Percentiles rank a stretch among this genome's conserved stretches.
Conservation (phyloP, 2,797 vertebrate genomes). For the Hydrophis major region DNA sequence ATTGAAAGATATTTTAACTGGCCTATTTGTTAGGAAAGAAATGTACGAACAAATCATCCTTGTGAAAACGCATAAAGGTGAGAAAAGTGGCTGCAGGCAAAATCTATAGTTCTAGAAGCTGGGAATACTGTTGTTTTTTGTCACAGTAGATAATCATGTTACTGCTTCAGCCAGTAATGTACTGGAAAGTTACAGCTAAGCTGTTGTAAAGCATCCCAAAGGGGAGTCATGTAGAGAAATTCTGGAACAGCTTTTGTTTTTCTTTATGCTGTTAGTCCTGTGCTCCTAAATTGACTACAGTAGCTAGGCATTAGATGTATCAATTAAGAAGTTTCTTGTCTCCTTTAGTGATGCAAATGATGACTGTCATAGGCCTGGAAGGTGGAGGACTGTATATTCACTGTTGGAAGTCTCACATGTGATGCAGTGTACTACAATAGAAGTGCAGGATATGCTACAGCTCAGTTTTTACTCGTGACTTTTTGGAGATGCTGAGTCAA, state of each 20-base stretch:
- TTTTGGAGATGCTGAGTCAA: not conserved
- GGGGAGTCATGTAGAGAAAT: not conserved
- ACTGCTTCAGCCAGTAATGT: not conserved
- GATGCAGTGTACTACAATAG: not conserved
- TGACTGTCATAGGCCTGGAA: not conserved
- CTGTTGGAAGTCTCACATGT: not conserved
- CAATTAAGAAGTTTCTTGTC: constrained; percentile 20
- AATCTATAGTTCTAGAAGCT: not conserved
- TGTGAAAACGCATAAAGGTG: not conserved
- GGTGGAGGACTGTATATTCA: not conserved
- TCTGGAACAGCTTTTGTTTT: not conserved
- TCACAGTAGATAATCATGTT: not conserved
- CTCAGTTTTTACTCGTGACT: not conserved
- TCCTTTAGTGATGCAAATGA: not conserved
- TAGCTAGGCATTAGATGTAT: not conserved
- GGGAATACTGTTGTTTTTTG: not conserved
- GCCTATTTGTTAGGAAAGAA: not conserved
- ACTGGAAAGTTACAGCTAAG: not conserved
- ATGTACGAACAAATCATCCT: not conserved
- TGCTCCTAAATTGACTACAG: rapidly evolving
- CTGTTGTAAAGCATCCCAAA: not conserved
- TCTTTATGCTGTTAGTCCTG: not conserved
- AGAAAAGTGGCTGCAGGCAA: not conserved
- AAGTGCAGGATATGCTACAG: not conserved
- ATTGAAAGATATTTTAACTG: not conserved